Conservation (phyloP, 2,797 vertebrate species). For the Spondyliosoma cantharus region DNA sequence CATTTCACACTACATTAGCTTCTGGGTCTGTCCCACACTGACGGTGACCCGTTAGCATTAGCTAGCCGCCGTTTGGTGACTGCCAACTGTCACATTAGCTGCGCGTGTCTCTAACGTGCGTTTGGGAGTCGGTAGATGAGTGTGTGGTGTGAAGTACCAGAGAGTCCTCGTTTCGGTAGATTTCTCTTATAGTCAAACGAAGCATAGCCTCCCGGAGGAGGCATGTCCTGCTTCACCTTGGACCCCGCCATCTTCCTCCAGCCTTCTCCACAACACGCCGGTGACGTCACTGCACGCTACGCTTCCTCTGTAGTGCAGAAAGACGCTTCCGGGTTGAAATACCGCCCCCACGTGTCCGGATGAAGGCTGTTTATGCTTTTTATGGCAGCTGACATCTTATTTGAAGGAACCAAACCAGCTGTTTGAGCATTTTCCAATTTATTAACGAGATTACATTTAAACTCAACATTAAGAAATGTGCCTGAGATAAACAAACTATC, state of each 20-base stretch:
- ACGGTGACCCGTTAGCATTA: conserved; percentile 54
- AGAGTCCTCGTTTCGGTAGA: conserved; percentile 90
- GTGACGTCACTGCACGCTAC: background rate
- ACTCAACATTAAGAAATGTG: background rate
- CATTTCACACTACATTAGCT: background rate
- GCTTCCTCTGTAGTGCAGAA: conserved; percentile 42
- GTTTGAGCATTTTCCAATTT: too few species aligned
- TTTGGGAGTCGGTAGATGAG: background rate
- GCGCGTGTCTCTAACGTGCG: rapidly evolving
- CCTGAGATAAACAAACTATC: background rate
- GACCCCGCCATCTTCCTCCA: conserved; percentile 87
- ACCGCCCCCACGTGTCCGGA: conserved; percentile 32
- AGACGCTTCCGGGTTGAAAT: background rate
- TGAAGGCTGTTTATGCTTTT: background rate
- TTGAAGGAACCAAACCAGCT: background rate
- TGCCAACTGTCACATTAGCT: background rate
- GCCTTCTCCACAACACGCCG: conserved; percentile 25
- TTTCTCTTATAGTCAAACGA: conserved; percentile 93
- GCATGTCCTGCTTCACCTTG: conserved; percentile 99
- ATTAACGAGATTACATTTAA: background rate
- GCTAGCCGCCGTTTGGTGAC: conserved; percentile 21
- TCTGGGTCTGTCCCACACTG: background rate
- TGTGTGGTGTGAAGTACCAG: conserved; percentile 83
- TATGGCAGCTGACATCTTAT: background rate
- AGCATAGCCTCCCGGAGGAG: conserved; percentile 92